Evolutionary conservation across 2,113 vertebrate species (phyloP).

Genomic region (Antennarius striatus): DNA sequence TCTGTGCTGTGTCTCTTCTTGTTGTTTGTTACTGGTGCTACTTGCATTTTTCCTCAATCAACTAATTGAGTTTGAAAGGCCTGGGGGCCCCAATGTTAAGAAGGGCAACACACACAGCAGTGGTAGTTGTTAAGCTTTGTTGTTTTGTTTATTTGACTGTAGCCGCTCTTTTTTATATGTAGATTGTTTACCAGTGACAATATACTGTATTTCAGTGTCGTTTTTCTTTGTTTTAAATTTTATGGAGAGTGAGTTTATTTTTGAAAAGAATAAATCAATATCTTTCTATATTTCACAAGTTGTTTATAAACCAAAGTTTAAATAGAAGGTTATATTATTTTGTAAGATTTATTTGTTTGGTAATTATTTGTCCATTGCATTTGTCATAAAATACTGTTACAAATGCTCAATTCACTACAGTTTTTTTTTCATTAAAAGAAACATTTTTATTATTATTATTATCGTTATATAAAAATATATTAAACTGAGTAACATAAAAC

Average conservation of each 20-base stretch:
- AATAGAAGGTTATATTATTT: no score
- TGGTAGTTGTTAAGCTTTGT: conserved; percentile 55
- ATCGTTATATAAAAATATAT: no score
- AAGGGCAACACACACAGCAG: conserved; percentile 70
- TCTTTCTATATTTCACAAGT: no score
- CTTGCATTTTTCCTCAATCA: conserved; percentile 80
- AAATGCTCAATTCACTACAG: neutral
- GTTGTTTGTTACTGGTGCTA: conserved; percentile 75
- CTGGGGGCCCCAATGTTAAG: conserved; percentile 67
- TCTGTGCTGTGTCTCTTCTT: conserved; percentile 70
- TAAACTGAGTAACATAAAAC: neutral
- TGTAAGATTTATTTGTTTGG: no score
- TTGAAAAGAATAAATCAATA: no score
- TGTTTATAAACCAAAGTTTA: no score
- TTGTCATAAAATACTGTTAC: no score
- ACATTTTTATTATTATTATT: no score
- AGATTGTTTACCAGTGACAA: neutral
- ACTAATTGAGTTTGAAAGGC: conserved; percentile 81
- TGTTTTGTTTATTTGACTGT: conserved; percentile 51
- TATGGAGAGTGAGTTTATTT: no score
- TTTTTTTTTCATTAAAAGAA: conserved; percentile 5
- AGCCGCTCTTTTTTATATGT: conserved; percentile 1
- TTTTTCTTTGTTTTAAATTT: neutral
- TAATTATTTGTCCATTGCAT: no score
- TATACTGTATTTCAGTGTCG: neutral